Percentiles rank a stretch among this genome's conserved stretches.
phyloP scores from a whole-genome alignment of 2,797 vertebrate genomes.

The Tangara arthus region DNA sequence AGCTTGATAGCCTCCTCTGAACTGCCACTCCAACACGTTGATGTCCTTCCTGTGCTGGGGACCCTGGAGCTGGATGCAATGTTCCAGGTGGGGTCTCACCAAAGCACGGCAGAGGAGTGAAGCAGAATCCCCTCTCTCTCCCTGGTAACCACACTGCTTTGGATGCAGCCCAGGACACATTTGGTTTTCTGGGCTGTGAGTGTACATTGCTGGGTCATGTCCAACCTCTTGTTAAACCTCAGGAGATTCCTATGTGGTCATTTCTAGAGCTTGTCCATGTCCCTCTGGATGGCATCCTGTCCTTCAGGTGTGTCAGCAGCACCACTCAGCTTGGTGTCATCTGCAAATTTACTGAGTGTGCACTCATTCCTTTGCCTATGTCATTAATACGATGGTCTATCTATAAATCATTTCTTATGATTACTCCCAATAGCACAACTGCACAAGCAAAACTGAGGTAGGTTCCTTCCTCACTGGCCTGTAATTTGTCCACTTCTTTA shows the following conservation, averaged over 20 bases:
- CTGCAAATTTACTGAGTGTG: not conserved
- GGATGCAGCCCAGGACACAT: not conserved
- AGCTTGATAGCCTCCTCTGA: not conserved
- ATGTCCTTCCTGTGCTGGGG: not conserved
- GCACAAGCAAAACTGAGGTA: not conserved
- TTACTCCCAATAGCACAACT: not conserved
- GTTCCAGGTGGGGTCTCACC: not conserved
- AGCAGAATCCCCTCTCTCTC: not conserved
- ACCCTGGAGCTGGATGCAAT: not conserved
- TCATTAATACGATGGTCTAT: not conserved
- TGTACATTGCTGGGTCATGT: not conserved
- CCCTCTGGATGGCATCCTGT: not conserved
- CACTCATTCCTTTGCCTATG: not conserved
- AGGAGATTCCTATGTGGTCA: not conserved
- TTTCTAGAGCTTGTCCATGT: not conserved
- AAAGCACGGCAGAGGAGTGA: not conserved
- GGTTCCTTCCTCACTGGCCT: not conserved
- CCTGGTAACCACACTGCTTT: not conserved
- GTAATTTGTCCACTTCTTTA: not conserved
- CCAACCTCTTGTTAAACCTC: not conserved
- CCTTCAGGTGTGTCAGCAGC: not conserved
- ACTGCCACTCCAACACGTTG: accelerated
- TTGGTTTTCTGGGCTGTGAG: not conserved
- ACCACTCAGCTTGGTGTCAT: not conserved
- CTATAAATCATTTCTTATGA: not conserved